Base-by-base conservation (phyloP, 2,797 vertebrate species). In the Sitta carolinensis region DNA sequence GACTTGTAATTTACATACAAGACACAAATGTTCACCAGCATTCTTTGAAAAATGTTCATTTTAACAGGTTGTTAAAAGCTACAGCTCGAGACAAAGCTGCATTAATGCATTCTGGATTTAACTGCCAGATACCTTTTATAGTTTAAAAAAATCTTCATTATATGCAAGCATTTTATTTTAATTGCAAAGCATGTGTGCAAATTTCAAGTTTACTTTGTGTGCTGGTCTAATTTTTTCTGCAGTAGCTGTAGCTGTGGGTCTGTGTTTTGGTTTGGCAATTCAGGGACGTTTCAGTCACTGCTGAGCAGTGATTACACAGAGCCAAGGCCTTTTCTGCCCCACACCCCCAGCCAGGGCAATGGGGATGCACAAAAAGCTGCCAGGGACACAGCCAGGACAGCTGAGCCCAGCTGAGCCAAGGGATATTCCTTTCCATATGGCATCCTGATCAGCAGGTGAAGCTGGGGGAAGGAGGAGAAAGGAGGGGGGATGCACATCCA, bases 361-460 rank as follows among this genome's bases (percentile, higher is more conserved):
- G 16, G 26, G 13, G 26, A 7, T 10, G 22, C 45, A 64, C 30
- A 13, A 8, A 34, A 13, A 51, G 11, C 64, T 51, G 38, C 23
- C 8, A 64, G 30, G 30, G 57, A 57, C 76, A 69, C 30, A 36
- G 57, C 21, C 45, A 32, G 57, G 40, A 70, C 13, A 70, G 34
- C 16, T 36, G n/a, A 40, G 2, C 38, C 55, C 63, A 68, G 22
- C 36, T 62, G 45, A 47, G 5, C 57, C 38, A 29, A 42, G 32
- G 34, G 7, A n/a, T 25, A 29, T 7, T 42, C 26, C 40, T n/a
- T 4, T 62, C 83, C 64, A 36, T 15, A 29, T 1, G 16, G 64
- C 52, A 58, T 5, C 7, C 0, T 10, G 30, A 7, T 13, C 83
- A 54, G 40, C 40, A 43, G 0, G 4, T 7, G 32, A 5, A 29